phyloP scores from a whole-genome alignment of 2,888 invertebrate genomes.

The Escarpia spicata region DNA sequence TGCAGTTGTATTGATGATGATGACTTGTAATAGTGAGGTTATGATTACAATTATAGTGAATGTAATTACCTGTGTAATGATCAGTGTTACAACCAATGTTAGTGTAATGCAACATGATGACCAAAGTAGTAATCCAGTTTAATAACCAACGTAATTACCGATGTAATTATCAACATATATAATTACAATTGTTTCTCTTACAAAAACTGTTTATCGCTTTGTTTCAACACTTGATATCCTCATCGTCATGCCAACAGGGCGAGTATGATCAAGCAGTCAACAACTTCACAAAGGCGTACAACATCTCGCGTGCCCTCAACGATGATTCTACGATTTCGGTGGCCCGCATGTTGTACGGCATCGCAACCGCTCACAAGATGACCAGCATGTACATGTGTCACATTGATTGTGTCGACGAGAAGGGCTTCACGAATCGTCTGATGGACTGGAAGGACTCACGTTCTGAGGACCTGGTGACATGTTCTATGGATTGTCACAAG shows the following conservation, averaged over 20 bases:
- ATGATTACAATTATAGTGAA: no score
- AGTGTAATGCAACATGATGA: no score
- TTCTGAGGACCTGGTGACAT: slow-evolving; percentile 40
- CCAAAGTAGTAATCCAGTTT: background rate
- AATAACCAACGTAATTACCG: background rate
- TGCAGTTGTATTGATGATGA: no score
- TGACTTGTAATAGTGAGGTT: no score
- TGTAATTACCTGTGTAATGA: no score
- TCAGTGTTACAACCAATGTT: no score
- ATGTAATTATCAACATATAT: background rate
- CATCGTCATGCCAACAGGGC: slow-evolving; percentile 49
- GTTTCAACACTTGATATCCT: background rate
- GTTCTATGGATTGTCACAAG: background rate
- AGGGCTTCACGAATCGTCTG: slow-evolving; percentile 51
- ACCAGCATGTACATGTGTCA: background rate
- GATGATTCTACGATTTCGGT: slow-evolving; percentile 56
- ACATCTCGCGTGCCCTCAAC: slow-evolving; percentile 59
- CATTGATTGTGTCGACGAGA: slow-evolving; percentile 25
- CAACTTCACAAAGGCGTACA: slow-evolving; percentile 64
- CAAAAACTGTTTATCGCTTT: background rate
- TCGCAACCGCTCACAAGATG: slow-evolving; percentile 25
- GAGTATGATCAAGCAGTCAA: slow-evolving; percentile 62
- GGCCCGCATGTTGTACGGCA: slow-evolving; percentile 61
- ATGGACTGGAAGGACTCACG: slow-evolving; percentile 60
- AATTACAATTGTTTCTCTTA: background rate